Evolutionary conservation across 2,113 vertebrate species (phyloP).

Genomic region (Egretta garzetta): DNA sequence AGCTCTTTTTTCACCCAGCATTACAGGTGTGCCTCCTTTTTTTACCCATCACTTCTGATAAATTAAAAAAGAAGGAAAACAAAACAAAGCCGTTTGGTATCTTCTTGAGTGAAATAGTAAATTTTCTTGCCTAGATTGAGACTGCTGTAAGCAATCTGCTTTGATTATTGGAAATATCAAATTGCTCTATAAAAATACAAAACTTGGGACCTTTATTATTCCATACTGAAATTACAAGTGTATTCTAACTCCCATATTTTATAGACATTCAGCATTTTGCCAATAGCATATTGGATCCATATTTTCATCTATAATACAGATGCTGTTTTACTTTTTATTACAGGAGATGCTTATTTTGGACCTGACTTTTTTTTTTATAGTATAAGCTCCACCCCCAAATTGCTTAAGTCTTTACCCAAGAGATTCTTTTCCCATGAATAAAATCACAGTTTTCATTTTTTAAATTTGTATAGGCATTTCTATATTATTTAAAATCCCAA

Average conservation of each 20-base stretch:
- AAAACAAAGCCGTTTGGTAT: not conserved
- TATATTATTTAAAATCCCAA: not conserved
- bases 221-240: not conserved
- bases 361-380: not conserved
- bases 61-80: not conserved
- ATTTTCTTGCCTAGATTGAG: not conserved
- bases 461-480: not conserved
- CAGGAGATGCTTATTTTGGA: constrained; percentile 1
- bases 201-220: not conserved
- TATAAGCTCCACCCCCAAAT: not conserved
- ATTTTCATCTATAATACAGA: constrained; percentile 21
- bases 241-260: constrained; percentile 36
- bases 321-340: constrained; percentile 3
- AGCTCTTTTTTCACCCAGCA: not conserved
- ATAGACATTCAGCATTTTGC: not conserved
- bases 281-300: not conserved
- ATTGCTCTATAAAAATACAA: not conserved
- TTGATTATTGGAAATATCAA: constrained; percentile 22
- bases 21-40: not conserved
- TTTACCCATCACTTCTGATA: not conserved
- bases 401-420: not conserved
- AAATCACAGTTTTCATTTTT: not conserved
- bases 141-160: not conserved
- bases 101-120: not conserved
- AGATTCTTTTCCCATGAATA: not conserved